phyloP scores from a whole-genome alignment of 2,113 vertebrate species.

The Glaucidium brasilianum region DNA sequence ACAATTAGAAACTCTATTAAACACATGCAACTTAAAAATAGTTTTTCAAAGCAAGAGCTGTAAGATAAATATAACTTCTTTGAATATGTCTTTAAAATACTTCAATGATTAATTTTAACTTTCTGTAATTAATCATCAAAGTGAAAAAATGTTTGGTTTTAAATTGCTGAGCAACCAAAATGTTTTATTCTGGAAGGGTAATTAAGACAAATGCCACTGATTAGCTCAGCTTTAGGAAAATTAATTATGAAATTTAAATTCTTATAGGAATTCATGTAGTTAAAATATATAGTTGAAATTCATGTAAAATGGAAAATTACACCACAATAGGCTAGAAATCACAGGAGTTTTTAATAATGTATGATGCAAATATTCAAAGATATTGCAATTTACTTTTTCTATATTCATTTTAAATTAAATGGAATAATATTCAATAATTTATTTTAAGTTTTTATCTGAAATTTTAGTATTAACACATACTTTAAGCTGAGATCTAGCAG shows the following conservation, averaged over 20 bases:
- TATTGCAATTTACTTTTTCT: neutral
- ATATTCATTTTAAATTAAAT: neutral
- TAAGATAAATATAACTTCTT: neutral
- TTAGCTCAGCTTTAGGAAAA: neutral
- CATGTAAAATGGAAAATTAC: neutral
- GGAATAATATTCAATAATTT: neutral
- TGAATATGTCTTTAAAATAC: neutral
- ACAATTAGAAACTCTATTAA: neutral
- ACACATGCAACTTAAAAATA: neutral
- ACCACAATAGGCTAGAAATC: neutral
- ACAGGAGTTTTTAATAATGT: accelerated
- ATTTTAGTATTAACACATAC: neutral
- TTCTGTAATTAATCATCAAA: neutral
- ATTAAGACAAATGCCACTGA: neutral
- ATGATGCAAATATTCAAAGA: neutral
- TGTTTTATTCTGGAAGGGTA: neutral
- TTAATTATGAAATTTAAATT: neutral
- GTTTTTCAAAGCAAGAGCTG: neutral
- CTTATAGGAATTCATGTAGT: neutral
- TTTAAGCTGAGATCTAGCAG: neutral
- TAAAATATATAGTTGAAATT: neutral
- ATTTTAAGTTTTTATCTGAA: neutral
- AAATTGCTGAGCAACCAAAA: neutral
- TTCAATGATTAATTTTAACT: neutral
- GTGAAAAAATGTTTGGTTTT: neutral